phyloP scores from a whole-genome alignment of 2,888 invertebrate genomes.

The Apotomis betuletana region DNA sequence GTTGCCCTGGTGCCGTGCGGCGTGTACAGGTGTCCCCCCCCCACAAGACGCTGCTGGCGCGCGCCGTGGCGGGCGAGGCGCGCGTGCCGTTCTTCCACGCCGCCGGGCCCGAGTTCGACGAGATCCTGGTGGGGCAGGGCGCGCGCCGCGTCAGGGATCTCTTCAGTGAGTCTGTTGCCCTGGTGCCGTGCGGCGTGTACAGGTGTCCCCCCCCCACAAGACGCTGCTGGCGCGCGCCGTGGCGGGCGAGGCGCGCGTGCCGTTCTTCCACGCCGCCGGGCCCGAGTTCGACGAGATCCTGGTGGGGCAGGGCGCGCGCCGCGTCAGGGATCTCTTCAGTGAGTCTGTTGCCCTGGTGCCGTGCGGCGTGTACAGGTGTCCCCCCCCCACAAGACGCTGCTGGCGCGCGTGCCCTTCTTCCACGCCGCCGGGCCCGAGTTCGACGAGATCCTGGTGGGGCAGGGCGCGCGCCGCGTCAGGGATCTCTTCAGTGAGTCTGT shows the following conservation, averaged over 20 bases:
- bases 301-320: constrained; percentile 97
- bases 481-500: constrained; percentile 59
- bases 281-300: constrained; percentile 99
- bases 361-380: constrained; percentile 51
- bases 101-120: constrained; percentile 84
- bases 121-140: constrained; percentile 96
- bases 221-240: constrained; percentile 52
- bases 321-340: constrained; percentile 85
- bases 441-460: constrained; percentile 99
- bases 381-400: constrained; percentile 93
- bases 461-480: constrained; percentile 96
- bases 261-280: constrained; percentile 99
- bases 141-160: constrained; percentile 91
- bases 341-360: too few relatives aligned
- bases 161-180: not conserved
- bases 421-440: constrained; percentile 99
- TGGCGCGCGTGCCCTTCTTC: constrained; percentile 96
- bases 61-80: constrained; percentile 99
- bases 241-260: constrained; percentile 81
- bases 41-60: constrained; percentile 96
- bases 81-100: constrained; percentile 93
- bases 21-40: constrained; percentile 84
- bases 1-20: too few relatives aligned
- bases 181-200: too few relatives aligned
- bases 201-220: constrained; percentile 89